Evolutionary conservation across 2,888 invertebrate species (phyloP), one percentile per base, ranked within the genome.

Genomic region (Heliconius aoede): DNA sequence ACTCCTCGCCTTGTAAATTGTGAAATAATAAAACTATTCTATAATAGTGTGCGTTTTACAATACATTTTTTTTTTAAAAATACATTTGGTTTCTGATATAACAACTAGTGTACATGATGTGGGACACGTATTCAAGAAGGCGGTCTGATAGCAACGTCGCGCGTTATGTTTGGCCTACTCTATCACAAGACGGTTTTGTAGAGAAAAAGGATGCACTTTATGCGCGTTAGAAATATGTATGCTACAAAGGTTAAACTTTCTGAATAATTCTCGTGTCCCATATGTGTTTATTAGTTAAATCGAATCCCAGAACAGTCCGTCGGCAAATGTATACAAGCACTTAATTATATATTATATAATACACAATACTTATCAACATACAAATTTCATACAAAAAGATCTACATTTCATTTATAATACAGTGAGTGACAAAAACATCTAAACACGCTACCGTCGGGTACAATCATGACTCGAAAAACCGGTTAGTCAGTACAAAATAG

Each of bases 401-500:
- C 82, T 87, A 85, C 86, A 83, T 85, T 84, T 86, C 86, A 75
- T 84, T n/a, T 85, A 86, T 85, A 85, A 83, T 88, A 86, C 85
- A 86, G 85, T 86, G 88, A 86, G 84, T n/a, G n/a, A n/a, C 8
- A 84, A 84, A 85, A 80, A 84, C 83, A 82, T 87, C 88, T 90
- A 91, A 89, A 89, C 88, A 89, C 87, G 86, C 88, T 89, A 88
- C 83, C 84, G 88, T 88, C 87, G 89, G 83, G 85, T 89, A 88
- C 86, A n/a, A n/a, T n/a, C n/a, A 87, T 88, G 88, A 89, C 88
- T 87, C 86, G 84, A 90, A 87, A 90, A 89, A 83, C 86, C 89
- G 88, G 89, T 86, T 90, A 88, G 85, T 89, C 89, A 89, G 89
- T 92, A 91, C 88, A 90, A 91, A 93, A 93, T 90, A 86, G 90